A percentile compares a stretch with the other conserved stretches of the same genome.
These are phyloP conservation scores for Drosophila carrolli DNA, from an alignment of 1,140 invertebrate genomes.

Conservation along the genomic window DNA sequence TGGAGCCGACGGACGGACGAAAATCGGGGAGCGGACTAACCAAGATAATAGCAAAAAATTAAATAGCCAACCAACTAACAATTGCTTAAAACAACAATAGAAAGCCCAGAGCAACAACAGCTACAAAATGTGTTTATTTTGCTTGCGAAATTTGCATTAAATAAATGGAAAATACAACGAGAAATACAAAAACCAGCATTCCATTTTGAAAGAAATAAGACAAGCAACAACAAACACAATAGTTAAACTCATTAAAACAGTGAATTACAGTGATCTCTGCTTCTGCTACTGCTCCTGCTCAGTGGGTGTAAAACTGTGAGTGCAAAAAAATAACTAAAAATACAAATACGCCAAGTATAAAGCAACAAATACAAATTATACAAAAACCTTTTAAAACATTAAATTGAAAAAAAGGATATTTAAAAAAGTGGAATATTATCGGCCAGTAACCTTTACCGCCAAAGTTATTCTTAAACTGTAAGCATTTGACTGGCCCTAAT, in stretches of 20 bases:
- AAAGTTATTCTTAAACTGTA: conserved; percentile 43
- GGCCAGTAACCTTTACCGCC: neutral
- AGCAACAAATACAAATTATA: neutral
- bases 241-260: conserved; percentile 23
- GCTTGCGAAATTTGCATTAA: conserved; percentile 42
- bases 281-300: neutral
- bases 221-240: conserved; percentile 6
- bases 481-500: conserved; percentile 21
- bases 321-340: neutral
- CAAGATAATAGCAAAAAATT: conserved; percentile 39
- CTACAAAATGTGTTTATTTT: conserved; percentile 14
- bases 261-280: neutral
- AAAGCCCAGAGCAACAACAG: conserved; percentile 29
- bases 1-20: conserved; percentile 41
- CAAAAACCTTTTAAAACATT: neutral
- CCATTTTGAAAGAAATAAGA: conserved; percentile 3
- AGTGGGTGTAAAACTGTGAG: conserved; percentile 14
- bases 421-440: neutral
- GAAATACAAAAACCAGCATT: conserved; percentile 7
- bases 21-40: conserved; percentile 38
- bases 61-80: conserved; percentile 40
- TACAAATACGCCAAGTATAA: neutral
- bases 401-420: neutral
- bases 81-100: conserved; percentile 62
- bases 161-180: conserved; percentile 14